A percentile compares a stretch with the other conserved stretches of the same genome.
Conservation (phyloP, 2,888 invertebrate species). For the Lasioglossum villosulum region DNA sequence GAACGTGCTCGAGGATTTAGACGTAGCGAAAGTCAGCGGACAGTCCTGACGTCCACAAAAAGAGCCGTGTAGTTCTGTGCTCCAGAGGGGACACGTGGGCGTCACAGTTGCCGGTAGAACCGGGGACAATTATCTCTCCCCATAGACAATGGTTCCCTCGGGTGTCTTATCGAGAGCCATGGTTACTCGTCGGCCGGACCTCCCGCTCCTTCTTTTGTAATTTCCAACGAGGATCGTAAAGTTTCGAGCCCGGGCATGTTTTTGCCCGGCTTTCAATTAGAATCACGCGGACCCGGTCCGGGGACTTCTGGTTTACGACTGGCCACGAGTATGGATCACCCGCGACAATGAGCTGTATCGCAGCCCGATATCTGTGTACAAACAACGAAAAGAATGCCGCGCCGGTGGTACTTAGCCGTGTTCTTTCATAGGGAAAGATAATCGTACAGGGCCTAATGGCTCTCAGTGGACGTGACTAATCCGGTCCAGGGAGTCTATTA, state of each 20-base stretch:
- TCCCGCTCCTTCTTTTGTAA: conserved; percentile 1
- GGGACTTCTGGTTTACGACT: conserved; percentile 1
- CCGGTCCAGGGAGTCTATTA: conserved; percentile 8
- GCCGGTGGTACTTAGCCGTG: conserved; percentile 7
- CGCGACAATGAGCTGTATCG: background rate
- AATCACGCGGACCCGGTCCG: background rate
- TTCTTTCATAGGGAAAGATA: conserved; percentile 45
- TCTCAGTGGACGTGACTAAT: conserved; percentile 31
- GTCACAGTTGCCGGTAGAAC: conserved; percentile 33
- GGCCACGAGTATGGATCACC: background rate
- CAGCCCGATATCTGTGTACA: conserved; percentile 4
- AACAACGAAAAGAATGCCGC: conserved; percentile 24
- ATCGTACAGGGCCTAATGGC: conserved; percentile 48
- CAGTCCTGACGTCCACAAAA: conserved; percentile 32
- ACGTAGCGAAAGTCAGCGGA: conserved; percentile 19
- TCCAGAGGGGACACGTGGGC: conserved; percentile 27
- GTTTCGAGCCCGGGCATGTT: background rate
- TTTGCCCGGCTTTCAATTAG: conserved; percentile 32
- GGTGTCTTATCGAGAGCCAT: conserved; percentile 44
- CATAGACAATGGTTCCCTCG: conserved; percentile 44
- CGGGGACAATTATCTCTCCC: conserved; percentile 50
- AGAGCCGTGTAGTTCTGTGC: conserved; percentile 15
- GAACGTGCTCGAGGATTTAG: conserved; percentile 41
- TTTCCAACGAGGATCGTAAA: conserved; percentile 52
- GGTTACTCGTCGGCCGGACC: conserved; percentile 22